phyloP scores from a whole-genome alignment of 92 coral and sea anemone species.

The Porites divaricata region DNA sequence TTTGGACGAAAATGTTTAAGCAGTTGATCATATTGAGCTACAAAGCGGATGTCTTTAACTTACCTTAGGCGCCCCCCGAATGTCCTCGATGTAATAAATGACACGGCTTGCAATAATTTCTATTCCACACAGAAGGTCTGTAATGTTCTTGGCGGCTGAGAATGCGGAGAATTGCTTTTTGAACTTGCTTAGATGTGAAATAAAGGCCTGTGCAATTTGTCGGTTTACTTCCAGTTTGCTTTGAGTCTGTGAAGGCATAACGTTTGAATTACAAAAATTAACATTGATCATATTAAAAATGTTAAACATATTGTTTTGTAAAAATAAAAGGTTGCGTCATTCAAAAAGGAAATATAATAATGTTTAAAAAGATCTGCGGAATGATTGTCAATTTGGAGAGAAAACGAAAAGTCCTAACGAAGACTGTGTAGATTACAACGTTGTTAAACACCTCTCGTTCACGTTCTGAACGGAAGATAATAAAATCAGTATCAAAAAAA shows the following conservation, averaged over 20 bases:
- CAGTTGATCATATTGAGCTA: not conserved
- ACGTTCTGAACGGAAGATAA: not conserved
- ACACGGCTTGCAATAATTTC: not conserved
- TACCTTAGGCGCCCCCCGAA: slow-evolving; percentile 7
- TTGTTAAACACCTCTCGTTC: too few species aligned
- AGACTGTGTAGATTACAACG: too few species aligned
- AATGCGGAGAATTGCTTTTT: slow-evolving; percentile 12
- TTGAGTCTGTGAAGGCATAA: not conserved
- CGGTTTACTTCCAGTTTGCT: slow-evolving; percentile 1
- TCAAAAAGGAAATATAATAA: too few species aligned
- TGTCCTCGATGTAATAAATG: not conserved
- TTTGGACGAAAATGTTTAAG: too few species aligned
- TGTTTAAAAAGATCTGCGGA: too few species aligned
- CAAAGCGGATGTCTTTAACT: not conserved
- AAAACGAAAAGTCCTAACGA: too few species aligned
- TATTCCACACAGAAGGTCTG: not conserved
- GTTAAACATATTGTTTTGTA: not conserved
- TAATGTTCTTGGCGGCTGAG: slow-evolving; percentile 14
- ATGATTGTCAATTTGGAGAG: too few species aligned
- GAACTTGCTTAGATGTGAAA: slow-evolving; percentile 12
- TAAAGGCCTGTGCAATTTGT: slow-evolving; percentile 11
- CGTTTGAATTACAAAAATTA: not conserved
- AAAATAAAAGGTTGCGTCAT: too few species aligned
- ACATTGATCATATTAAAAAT: not conserved
- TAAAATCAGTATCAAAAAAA: not conserved